Base-by-base conservation (phyloP, 2,113 vertebrate species). In the Raja brachyura region DNA sequence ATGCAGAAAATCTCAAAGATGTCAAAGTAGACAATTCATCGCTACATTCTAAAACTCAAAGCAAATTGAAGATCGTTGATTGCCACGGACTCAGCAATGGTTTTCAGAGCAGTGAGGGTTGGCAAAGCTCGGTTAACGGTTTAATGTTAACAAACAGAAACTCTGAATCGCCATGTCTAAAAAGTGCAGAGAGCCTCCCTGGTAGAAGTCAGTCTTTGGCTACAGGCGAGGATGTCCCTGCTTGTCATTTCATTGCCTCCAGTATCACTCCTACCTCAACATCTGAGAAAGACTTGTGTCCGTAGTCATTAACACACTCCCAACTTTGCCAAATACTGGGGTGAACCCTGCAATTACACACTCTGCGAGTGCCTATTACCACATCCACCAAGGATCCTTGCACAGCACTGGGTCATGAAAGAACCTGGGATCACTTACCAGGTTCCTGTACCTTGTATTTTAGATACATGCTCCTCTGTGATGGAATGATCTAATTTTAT, bases 291-390 rank as follows among this genome's bases (percentile, higher is more conserved):
- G 96, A 96, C 93, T 33, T 95, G 85, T 96, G 95, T 95, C 96
- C 97, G 93, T 96, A 96, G 86, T 93, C 94, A 31, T 66, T 13
- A 83, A 68, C 75, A 79, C n/a, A 93, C 56, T 78, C 63, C 59
- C 28, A 10, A 92, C 66, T 73, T 92, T 74, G 31, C 48, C 9
- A 92, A 92, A 74, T 92, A 92, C 39, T 92, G 90, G 39, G 68
- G 31, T 92, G 68, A 28, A 92, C 11, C 90, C 63, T 92, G 33
- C 90, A 73, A 95, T 96, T 96, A 97, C 96, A 96, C 96, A 97
- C 97, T 97, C 97, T 97, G 95, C 95, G 96, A 97, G 96, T 97
- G 96, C 96, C 96, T 96, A 95, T 95, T 93, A 94, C 95, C 95
- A 95, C 94, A 95, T 31, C 95, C 18, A 93, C 63, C 92, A 13